Conservation (phyloP, 2,113 vertebrate species). For the Recurvirostra avosetta region DNA sequence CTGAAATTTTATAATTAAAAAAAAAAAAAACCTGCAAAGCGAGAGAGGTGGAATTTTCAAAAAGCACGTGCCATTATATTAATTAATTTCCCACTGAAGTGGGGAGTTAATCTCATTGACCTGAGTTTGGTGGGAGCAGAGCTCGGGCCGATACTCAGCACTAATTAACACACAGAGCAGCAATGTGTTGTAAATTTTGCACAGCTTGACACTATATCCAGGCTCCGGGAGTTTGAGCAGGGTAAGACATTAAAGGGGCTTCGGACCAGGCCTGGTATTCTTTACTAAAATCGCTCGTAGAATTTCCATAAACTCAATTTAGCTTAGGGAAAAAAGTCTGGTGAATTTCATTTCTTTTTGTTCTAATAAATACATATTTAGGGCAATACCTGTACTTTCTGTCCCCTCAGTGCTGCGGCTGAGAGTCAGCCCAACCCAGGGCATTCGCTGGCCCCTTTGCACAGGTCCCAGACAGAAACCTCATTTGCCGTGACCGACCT, state of each 20-base stretch:
- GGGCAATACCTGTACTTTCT: not conserved
- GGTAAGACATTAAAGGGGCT: not conserved
- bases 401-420: not conserved
- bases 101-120: not conserved
- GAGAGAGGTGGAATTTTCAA: not conserved
- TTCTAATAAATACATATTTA: not conserved
- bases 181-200: not conserved
- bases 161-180: not conserved
- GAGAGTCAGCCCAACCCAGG: not conserved
- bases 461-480: not conserved
- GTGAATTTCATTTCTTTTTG: not conserved
- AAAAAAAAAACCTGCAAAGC: not conserved
- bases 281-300: not conserved
- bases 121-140: not conserved
- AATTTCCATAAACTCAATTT: not conserved
- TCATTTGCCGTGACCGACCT: fast-evolving
- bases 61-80: not conserved
- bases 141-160: not conserved
- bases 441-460: not conserved
- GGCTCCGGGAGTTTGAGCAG: not conserved
- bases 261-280: not conserved
- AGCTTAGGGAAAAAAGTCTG: not conserved
- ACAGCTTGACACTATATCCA: not conserved
- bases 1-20: not conserved
- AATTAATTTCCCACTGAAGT: not conserved